phyloP scores from a whole-genome alignment of 2,888 invertebrate genomes.

The Horisme vitalbata region DNA sequence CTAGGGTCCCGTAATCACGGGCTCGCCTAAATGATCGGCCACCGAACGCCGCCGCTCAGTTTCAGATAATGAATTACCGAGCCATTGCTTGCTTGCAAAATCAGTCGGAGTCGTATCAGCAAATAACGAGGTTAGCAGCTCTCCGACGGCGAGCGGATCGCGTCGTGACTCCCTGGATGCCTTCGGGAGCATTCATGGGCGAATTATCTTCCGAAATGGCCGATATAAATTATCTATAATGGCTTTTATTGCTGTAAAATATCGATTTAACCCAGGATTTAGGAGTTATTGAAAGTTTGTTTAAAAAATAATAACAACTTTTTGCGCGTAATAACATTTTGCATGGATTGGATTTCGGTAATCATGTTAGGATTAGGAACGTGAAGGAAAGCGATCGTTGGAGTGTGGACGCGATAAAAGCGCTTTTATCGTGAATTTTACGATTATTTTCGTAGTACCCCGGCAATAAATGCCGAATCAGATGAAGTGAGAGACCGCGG shows the following conservation, averaged over 20 bases:
- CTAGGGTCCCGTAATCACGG: constrained; percentile 67
- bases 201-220: constrained; percentile 70
- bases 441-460: constrained; percentile 68
- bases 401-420: constrained; percentile 63
- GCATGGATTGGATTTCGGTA: constrained; percentile 30
- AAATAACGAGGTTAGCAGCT: constrained; percentile 67
- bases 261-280: constrained; percentile 54
- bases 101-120: constrained; percentile 60
- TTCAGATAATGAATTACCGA: constrained; percentile 72
- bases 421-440: constrained; percentile 72
- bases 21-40: constrained; percentile 61
- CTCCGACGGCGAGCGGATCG: constrained; percentile 49
- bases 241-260: constrained; percentile 66
- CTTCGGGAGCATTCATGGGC: constrained; percentile 68
- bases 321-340: constrained; percentile 18
- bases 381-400: constrained; percentile 59
- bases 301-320: constrained; percentile 27
- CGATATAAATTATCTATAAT: constrained; percentile 70
- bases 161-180: constrained; percentile 66
- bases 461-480: constrained; percentile 71
- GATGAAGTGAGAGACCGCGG: constrained; percentile 66
- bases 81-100: constrained; percentile 72
- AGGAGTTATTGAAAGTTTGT: constrained; percentile 45
- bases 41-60: constrained; percentile 38
- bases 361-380: constrained; percentile 57